phyloP scores from a whole-genome alignment of 2,113 vertebrate genomes.

The Anhinga anhinga region DNA sequence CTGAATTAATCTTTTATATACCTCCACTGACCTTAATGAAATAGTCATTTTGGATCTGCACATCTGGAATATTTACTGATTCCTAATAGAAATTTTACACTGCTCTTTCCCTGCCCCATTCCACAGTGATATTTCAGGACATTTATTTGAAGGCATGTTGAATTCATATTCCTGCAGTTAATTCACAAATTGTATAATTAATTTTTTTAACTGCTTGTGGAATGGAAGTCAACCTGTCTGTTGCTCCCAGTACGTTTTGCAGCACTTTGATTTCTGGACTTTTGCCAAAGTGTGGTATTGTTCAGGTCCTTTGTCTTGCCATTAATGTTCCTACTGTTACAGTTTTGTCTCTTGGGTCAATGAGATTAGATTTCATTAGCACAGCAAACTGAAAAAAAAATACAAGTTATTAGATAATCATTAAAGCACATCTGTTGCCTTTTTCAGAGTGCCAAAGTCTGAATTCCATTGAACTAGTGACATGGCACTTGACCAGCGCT shows the following conservation, averaged over 20 bases:
- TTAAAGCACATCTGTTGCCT: slow-evolving; percentile 61
- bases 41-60: not conserved
- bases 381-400: slow-evolving; percentile 29
- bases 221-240: not conserved
- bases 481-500: slow-evolving; percentile 56
- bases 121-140: not conserved
- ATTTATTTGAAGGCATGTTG: not conserved
- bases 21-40: not conserved
- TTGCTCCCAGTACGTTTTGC: not conserved
- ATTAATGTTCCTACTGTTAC: slow-evolving; percentile 38
- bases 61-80: not conserved
- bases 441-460: slow-evolving; percentile 64
- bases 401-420: slow-evolving; percentile 52
- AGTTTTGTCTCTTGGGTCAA: slow-evolving; percentile 36
- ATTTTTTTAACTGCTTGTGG: not conserved
- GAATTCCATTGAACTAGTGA: slow-evolving; percentile 63
- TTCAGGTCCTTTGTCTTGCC: slow-evolving; percentile 29
- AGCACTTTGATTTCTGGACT: not conserved
- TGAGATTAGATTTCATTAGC: slow-evolving; percentile 51
- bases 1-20: not conserved
- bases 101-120: not conserved
- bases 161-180: not conserved
- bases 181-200: not conserved
- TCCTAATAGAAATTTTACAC: not conserved
- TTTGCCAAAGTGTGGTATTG: not conserved